phyloP scores from a whole-genome alignment of 92 coral and sea anemone genomes.

The Porites lobata region DNA sequence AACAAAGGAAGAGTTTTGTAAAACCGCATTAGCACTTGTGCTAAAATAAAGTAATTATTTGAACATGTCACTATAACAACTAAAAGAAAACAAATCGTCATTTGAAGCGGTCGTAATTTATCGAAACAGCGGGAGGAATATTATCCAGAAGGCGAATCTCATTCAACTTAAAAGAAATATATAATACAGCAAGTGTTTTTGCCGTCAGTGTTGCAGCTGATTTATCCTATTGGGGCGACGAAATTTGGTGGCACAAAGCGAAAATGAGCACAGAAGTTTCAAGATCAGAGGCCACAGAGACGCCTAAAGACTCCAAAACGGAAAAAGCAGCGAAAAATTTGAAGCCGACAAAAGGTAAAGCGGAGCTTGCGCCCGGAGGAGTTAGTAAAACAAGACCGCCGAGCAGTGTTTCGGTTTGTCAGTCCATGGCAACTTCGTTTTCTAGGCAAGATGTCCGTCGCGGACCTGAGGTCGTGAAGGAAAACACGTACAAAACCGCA shows the following conservation, averaged over 20 bases:
- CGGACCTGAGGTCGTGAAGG: conserved; percentile 59
- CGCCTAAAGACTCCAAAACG: conserved; percentile 45
- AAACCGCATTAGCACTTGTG: conserved; percentile 16
- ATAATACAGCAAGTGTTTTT: not conserved
- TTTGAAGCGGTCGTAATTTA: not conserved
- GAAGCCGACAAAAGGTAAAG: conserved; percentile 63
- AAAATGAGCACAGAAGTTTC: conserved; percentile 58
- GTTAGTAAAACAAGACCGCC: conserved; percentile 48
- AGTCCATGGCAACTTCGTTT: conserved; percentile 54
- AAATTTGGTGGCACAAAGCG: not conserved
- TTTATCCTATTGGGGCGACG: not conserved
- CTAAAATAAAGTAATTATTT: conserved; percentile 13
- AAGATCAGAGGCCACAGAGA: conserved; percentile 19
- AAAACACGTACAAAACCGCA: conserved; percentile 87
- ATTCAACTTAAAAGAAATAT: conserved; percentile 1
- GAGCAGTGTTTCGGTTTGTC: conserved; percentile 53
- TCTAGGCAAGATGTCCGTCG: conserved; percentile 73
- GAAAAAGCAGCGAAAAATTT: conserved; percentile 81
- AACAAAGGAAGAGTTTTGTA: not conserved
- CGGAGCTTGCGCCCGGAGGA: conserved; percentile 29
- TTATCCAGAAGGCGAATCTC: not conserved
- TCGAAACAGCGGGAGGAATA: not conserved
- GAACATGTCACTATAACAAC: conserved; percentile 70
- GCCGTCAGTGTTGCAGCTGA: not conserved
- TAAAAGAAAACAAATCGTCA: conserved; percentile 53